Base-by-base conservation (phyloP, 2,888 invertebrate genomes). In the Sesamia inferens region DNA sequence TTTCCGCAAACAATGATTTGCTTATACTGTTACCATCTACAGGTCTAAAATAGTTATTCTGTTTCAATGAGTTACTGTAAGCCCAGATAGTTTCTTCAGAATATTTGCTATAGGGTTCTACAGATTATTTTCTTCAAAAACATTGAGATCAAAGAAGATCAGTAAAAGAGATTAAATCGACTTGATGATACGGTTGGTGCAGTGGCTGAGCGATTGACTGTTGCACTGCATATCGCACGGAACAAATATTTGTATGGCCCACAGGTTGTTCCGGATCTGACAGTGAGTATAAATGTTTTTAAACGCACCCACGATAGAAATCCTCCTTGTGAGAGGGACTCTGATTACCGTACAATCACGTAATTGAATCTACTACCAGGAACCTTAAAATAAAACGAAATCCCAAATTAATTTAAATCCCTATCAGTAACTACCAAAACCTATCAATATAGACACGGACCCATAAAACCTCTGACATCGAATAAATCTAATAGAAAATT, bases 401-500 rank as follows among this genome's bases (percentile, higher is more conserved):
- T 44, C 10, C 0, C 13, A 68, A 83, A 68, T 68, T 2, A 76
- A 82, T 82, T 75, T 66, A 62, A 80, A 68, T 58, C 65, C 61
- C 39, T 72, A 74, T 74, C 59, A 74, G 48, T 69, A 51, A 64
- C 58, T 44, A 71, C 66, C 63, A 75, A 76, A 86, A 79, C 69
- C 76, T 67, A 80, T 44, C 19, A 80, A 67, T 79, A 86, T 77
- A 75, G 80, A 84, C 76, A 79, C 19, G 59, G 51, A 71, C 71
- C 74, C 77, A 86, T 85, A 85, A 85, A 86, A 85, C 48, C 70
- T 81, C 78, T 82, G 82, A 84, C 82, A 82, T 85, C 80, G 70
- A 84, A 86, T 87, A 86, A 87, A 87, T 87, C 81, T 83, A 84
- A 83, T 84, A 87, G 82, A 82, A 87, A 84, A 87, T 84, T 81